phyloP scores from a whole-genome alignment of 2,797 vertebrate genomes.

The Spinus pinus region DNA sequence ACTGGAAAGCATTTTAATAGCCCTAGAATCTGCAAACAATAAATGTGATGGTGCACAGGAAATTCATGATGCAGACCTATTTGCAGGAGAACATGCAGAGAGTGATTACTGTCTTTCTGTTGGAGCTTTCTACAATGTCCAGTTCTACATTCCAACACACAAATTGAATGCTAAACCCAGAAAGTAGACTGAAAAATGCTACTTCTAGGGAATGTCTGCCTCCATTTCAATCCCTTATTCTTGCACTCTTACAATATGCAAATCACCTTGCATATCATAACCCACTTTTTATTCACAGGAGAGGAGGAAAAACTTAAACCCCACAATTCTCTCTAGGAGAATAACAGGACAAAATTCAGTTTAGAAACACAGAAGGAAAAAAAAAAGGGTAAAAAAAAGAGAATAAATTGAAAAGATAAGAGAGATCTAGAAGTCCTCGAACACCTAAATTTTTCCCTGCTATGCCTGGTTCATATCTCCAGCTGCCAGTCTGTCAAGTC shows the following conservation, averaged over 20 bases:
- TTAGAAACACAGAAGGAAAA: not conserved
- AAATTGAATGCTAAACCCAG: not conserved
- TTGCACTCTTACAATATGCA: not conserved
- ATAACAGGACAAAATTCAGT: not conserved
- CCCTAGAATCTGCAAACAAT: not conserved
- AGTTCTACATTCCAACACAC: not conserved
- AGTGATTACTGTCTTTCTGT: not conserved
- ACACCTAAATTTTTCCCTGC: not conserved
- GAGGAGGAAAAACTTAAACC: not conserved
- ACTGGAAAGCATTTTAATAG: not conserved
- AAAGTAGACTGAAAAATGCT: not conserved
- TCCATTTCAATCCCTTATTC: not conserved
- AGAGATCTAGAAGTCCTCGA: not conserved
- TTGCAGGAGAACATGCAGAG: not conserved
- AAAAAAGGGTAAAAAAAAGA: fast-evolving
- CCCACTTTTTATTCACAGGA: not conserved
- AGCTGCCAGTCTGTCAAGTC: conserved; percentile 12
- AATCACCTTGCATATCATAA: not conserved
- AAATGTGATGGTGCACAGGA: not conserved
- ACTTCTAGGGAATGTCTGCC: not conserved
- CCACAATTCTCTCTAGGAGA: not conserved
- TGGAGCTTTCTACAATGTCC: not conserved
- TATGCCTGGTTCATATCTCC: not conserved
- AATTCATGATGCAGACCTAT: not conserved
- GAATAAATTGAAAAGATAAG: not conserved